Conservation (phyloP, 2,113 vertebrate genomes). For the Zapornia atra region DNA sequence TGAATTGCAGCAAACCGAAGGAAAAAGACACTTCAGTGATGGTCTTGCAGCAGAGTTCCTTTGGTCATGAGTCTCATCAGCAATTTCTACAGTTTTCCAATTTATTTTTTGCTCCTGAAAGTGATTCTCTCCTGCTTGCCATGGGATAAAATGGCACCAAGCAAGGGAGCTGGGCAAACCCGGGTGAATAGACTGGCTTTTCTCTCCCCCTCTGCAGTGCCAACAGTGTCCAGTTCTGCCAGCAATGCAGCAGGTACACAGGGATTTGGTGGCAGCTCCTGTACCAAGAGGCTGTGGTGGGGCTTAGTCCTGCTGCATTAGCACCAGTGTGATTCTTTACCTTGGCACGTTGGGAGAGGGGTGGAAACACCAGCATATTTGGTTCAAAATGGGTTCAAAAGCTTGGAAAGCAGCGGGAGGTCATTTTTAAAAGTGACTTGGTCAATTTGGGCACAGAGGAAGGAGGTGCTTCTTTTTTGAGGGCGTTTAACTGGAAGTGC, state of each 20-base stretch:
- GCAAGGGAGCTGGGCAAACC: neutral
- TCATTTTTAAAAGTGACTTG: neutral
- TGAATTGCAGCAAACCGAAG: neutral
- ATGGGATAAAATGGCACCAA: neutral
- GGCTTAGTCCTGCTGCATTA: neutral
- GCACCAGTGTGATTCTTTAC: neutral
- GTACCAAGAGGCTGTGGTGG: no score
- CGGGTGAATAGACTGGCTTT: neutral
- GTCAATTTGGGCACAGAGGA: neutral
- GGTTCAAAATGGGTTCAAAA: neutral
- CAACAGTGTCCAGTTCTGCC: neutral
- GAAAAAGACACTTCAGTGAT: neutral
- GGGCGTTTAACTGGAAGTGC: neutral
- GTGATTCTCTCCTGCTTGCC: neutral
- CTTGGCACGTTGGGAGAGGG: neutral
- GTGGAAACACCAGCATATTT: neutral
- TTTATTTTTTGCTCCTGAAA: neutral
- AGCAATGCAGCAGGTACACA: neutral
- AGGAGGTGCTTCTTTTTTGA: neutral
- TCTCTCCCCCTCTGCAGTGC: neutral
- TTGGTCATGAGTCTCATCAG: neutral
- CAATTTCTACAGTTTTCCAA: neutral
- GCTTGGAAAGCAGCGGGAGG: neutral
- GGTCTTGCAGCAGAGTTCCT: neutral
- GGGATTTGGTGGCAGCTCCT: accelerated